A percentile compares a stretch with the other conserved stretches of the same genome.
Conservation (phyloP, 1,140 invertebrate species). For the Sycobia sp. region DNA sequence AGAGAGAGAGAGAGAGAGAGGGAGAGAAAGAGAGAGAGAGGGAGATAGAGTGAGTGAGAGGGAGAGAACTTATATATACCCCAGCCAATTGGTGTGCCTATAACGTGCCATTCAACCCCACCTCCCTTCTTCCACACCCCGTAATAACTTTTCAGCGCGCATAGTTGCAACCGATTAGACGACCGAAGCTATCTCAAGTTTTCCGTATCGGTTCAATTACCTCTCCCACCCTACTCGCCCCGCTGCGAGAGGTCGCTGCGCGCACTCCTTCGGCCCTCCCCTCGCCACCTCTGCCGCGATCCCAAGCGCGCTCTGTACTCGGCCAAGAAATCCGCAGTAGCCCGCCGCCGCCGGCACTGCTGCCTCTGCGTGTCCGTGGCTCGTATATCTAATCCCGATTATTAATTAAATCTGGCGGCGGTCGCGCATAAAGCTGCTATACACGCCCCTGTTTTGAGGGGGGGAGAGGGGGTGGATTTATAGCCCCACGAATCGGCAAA, state of each 20-base stretch:
- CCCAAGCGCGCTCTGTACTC: not conserved
- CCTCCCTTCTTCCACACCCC: not conserved
- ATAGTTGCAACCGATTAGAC: slow-evolving; percentile 41
- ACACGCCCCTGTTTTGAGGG: no score
- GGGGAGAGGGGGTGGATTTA: slow-evolving; percentile 45
- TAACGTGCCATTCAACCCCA: no score
- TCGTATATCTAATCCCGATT: slow-evolving; percentile 51
- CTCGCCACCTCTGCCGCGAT: slow-evolving; percentile 4
- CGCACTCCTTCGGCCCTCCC: not conserved
- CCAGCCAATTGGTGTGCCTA: no score
- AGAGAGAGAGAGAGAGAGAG: not conserved
- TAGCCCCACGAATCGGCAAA: slow-evolving; percentile 46
- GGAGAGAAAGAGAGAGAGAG: no score
- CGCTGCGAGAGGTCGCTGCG: not conserved
- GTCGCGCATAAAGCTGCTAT: slow-evolving; percentile 46
- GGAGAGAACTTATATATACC: no score
- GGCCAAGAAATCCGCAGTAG: not conserved
- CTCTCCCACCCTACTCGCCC: not conserved
- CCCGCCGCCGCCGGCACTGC: not conserved
- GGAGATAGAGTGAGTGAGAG: no score
- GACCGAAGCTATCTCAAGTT: slow-evolving; percentile 42
- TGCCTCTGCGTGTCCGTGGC: slow-evolving; percentile 16
- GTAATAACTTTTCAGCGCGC: slow-evolving; percentile 26
- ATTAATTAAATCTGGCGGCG: slow-evolving; percentile 52
- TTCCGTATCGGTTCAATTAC: slow-evolving; percentile 52